These are phyloP conservation scores for Onchidella celtica DNA, from an alignment of 2,888 invertebrate genomes.

Conservation along the genomic window DNA sequence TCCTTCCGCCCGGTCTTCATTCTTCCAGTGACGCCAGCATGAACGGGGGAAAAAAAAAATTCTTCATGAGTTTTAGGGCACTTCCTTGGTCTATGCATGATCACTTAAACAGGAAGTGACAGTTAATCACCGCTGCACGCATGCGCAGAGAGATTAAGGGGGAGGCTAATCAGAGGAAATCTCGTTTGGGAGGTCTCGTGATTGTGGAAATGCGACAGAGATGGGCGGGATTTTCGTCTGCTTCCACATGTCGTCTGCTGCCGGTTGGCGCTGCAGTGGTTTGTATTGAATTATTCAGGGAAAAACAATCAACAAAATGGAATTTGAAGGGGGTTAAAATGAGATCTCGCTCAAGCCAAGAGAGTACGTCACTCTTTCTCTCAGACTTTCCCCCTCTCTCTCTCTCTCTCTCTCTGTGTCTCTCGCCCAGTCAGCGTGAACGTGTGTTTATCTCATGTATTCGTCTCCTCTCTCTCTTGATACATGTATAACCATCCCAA, in stretches of 20 bases:
- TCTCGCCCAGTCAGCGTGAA: neutral
- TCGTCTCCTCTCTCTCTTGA: no score
- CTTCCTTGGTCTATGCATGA: neutral
- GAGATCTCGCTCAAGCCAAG: neutral
- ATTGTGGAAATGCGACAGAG: constrained; percentile 12
- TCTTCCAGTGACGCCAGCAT: neutral
- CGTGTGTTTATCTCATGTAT: no score
- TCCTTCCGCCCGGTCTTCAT: neutral
- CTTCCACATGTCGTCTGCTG: neutral
- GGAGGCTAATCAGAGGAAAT: constrained; percentile 30
- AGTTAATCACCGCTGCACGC: constrained; percentile 44
- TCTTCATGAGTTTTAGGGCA: neutral
- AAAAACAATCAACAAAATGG: neutral
- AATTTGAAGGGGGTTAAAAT: neutral
- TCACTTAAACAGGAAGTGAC: constrained; percentile 33
- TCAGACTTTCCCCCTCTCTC: no score
- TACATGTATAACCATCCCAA: no score
- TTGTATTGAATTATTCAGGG: constrained; percentile 10
- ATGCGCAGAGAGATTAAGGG: constrained; percentile 38
- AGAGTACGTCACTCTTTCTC: no score
- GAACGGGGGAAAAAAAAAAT: neutral
- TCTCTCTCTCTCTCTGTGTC: no score
- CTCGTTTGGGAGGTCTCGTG: constrained; percentile 31
- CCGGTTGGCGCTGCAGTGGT: neutral
- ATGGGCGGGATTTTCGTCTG: neutral